phyloP scores from a whole-genome alignment of 1,140 invertebrate genomes.

The Drosophila ficusphila region DNA sequence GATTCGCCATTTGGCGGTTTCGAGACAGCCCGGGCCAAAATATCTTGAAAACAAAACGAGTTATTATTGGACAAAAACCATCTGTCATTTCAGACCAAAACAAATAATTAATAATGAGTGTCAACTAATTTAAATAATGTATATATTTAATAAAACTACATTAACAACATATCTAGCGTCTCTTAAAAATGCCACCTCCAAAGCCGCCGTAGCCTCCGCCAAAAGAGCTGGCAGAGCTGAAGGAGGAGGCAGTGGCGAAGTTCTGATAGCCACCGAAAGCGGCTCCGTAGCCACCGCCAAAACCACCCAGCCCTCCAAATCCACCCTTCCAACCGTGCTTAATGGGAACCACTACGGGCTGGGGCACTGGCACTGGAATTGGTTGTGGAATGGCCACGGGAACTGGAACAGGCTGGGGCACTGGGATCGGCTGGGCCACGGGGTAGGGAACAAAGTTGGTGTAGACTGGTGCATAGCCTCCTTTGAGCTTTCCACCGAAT shows the following conservation, averaged over 20 bases:
- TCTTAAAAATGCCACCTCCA: constrained; percentile 35
- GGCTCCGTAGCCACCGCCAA: constrained; percentile 41
- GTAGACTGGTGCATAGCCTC: constrained; percentile 50
- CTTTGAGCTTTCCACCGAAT: constrained; percentile 56
- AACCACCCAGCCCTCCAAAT: constrained; percentile 29
- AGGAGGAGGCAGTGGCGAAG: constrained; percentile 15
- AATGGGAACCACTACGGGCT: constrained; percentile 33
- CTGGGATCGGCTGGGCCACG: constrained; percentile 53
- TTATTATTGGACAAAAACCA: constrained; percentile 2
- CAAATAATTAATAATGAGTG: constrained; percentile 1
- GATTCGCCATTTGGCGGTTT: neutral
- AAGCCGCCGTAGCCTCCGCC: constrained; percentile 48
- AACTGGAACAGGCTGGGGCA: constrained; percentile 31
- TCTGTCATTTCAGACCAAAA: neutral
- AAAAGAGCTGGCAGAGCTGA: constrained; percentile 41
- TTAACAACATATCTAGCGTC: constrained; percentile 11
- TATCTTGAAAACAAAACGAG: neutral
- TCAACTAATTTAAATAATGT: constrained; percentile 25
- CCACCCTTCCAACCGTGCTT: constrained; percentile 63
- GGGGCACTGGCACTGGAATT: constrained; percentile 44
- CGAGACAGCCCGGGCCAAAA: neutral
- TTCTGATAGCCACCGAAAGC: constrained; percentile 45
- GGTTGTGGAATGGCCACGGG: constrained; percentile 59
- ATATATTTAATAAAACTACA: neutral
- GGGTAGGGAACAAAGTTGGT: constrained; percentile 58